Percentiles rank a stretch among this genome's conserved stretches.
Evolutionary conservation across 1,140 invertebrate genomes (phyloP).

Genomic region (Oedothorax gibbosus): DNA sequence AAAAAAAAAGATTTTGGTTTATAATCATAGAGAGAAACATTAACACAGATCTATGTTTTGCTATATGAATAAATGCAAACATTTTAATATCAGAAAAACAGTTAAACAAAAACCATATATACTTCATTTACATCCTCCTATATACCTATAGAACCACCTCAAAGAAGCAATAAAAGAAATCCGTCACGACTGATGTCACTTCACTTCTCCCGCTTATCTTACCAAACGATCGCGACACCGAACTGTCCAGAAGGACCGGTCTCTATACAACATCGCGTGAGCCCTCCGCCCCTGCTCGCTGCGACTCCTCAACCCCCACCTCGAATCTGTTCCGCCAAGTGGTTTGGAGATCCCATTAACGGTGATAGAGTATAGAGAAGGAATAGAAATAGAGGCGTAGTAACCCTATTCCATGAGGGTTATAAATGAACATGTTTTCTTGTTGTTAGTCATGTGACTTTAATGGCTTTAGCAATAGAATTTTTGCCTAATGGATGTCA

Average conservation of each 20-base stretch:
- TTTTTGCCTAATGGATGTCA: neutral
- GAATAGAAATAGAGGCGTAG: neutral
- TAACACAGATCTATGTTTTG: too few relatives aligned
- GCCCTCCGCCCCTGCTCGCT: slow-evolving; percentile 20
- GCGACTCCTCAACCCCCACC: neutral
- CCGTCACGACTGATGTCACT: slow-evolving; percentile 29
- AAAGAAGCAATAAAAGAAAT: neutral
- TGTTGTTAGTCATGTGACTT: neutral
- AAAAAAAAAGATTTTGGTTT: too few relatives aligned
- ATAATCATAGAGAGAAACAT: too few relatives aligned
- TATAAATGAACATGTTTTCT: neutral
- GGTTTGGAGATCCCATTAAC: slow-evolving; percentile 19
- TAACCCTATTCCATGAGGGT: neutral
- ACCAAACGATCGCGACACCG: slow-evolving; percentile 33
- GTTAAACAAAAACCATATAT: too few relatives aligned
- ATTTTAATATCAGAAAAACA: too few relatives aligned
- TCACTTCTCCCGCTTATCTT: neutral
- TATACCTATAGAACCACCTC: too few relatives aligned
- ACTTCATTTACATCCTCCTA: too few relatives aligned
- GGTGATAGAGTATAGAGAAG: neutral
- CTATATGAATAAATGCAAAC: too few relatives aligned
- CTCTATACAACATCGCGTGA: slow-evolving; percentile 25
- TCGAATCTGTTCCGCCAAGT: slow-evolving; percentile 38
- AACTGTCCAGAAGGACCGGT: slow-evolving; percentile 22
- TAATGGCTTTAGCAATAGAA: neutral